A percentile compares a stretch with the other conserved stretches of the same genome.
phyloP scores from a whole-genome alignment of 2,888 invertebrate species.

The Platycnemis pennipes region DNA sequence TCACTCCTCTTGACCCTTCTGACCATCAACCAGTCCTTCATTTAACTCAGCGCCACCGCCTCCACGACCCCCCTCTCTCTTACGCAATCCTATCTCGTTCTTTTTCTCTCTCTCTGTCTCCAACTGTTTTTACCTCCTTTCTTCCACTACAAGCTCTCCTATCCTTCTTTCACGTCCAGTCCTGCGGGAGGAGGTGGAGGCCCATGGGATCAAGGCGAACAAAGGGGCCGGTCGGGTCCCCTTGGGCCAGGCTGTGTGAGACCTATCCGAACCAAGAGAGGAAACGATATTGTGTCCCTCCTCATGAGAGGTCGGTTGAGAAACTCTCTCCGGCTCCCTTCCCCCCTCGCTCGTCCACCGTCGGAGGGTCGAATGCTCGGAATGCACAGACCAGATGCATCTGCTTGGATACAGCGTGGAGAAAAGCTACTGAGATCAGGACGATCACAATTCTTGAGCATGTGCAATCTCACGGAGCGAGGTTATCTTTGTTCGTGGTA shows the following conservation, averaged over 20 bases:
- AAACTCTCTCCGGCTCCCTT: background rate
- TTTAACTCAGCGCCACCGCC: background rate
- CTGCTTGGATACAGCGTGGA: background rate
- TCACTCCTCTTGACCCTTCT: background rate
- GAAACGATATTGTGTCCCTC: conserved; percentile 3
- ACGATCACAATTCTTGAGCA: too few relatives aligned
- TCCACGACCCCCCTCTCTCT: background rate
- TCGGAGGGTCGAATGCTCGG: background rate
- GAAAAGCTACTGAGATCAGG: background rate
- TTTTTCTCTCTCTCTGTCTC: background rate
- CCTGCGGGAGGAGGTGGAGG: background rate
- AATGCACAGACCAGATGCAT: background rate
- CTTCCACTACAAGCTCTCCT: too few relatives aligned
- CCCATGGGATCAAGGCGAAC: background rate
- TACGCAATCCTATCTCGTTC: background rate
- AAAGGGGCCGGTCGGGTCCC: background rate
- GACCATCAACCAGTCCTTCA: background rate
- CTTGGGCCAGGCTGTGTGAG: background rate
- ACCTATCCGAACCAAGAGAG: background rate
- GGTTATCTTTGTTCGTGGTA: too few relatives aligned
- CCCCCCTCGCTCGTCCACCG: too few relatives aligned
- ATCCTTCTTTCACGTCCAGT: background rate
- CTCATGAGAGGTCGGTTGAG: background rate
- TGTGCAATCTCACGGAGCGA: too few relatives aligned
- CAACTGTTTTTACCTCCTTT: background rate